Evolutionary conservation across 1,140 invertebrate genomes (phyloP).

Genomic region (Ganaspis sp.): DNA sequence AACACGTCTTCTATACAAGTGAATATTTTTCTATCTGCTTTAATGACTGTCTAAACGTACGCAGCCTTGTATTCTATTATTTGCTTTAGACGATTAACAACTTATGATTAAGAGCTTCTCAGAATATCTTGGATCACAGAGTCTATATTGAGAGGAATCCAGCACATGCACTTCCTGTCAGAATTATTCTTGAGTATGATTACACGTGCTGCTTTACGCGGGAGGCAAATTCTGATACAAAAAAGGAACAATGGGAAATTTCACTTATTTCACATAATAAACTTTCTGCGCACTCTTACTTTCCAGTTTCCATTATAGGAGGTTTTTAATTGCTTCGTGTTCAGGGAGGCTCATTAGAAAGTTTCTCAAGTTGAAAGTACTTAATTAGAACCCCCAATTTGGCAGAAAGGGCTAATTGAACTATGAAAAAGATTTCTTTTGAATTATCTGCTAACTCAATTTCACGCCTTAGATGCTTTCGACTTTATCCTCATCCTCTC

Average conservation of each 20-base stretch:
- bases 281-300: constrained; percentile 18
- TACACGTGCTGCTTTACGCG: background rate
- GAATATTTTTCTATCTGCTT: background rate
- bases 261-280: constrained; percentile 21
- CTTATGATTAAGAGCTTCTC: constrained; percentile 3
- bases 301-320: constrained; percentile 8
- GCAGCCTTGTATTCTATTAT: background rate
- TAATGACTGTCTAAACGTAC: background rate
- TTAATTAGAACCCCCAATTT: constrained; percentile 14
- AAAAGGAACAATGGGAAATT: constrained; percentile 22
- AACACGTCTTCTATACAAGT: background rate
- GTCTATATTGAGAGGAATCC: background rate
- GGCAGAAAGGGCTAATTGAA: constrained; percentile 3
- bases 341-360: constrained; percentile 18
- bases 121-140: constrained; percentile 2
- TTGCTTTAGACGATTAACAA: background rate
- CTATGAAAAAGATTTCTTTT: constrained; percentile 16
- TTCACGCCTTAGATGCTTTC: background rate
- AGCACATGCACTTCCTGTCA: constrained; percentile 6
- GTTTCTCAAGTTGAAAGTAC: constrained; percentile 4
- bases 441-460: background rate
- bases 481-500: no score
- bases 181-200: background rate
- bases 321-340: background rate
- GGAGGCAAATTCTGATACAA: background rate